Evolutionary conservation across 2,888 invertebrate species (phyloP).

Genomic region (Dynastes maya): DNA sequence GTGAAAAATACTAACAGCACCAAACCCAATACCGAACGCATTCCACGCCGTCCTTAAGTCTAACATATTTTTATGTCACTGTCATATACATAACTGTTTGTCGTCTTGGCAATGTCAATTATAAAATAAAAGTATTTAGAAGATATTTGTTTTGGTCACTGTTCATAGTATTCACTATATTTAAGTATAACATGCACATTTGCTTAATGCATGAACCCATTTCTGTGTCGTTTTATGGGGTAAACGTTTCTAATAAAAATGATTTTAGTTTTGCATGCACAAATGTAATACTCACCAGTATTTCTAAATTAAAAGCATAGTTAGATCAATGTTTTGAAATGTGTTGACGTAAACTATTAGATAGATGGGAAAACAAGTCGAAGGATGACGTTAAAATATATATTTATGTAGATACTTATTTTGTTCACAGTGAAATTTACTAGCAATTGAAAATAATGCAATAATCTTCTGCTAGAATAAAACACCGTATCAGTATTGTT

Average conservation of each 20-base stretch:
- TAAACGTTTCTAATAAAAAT: not conserved
- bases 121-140: conserved; percentile 30
- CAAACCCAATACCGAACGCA: conserved; percentile 33
- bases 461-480: too few relatives aligned
- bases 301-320: too few relatives aligned
- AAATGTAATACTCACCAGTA: too few relatives aligned
- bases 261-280: too few relatives aligned
- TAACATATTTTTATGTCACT: conserved; percentile 26
- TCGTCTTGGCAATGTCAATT: conserved; percentile 23
- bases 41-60: conserved; percentile 39
- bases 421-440: too few relatives aligned
- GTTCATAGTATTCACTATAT: not conserved
- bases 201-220: conserved; percentile 30
- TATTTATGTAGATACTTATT: too few relatives aligned
- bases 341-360: too few relatives aligned
- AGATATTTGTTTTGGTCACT: conserved; percentile 27
- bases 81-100: conserved; percentile 21
- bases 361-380: too few relatives aligned
- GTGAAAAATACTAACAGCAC: conserved; percentile 50
- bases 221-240: not conserved
- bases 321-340: too few relatives aligned
- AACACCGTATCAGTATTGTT: too few relatives aligned
- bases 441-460: too few relatives aligned
- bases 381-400: too few relatives aligned
- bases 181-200: conserved; percentile 11